phyloP scores from a whole-genome alignment of 2,888 invertebrate genomes.

The Biston stratarius region DNA sequence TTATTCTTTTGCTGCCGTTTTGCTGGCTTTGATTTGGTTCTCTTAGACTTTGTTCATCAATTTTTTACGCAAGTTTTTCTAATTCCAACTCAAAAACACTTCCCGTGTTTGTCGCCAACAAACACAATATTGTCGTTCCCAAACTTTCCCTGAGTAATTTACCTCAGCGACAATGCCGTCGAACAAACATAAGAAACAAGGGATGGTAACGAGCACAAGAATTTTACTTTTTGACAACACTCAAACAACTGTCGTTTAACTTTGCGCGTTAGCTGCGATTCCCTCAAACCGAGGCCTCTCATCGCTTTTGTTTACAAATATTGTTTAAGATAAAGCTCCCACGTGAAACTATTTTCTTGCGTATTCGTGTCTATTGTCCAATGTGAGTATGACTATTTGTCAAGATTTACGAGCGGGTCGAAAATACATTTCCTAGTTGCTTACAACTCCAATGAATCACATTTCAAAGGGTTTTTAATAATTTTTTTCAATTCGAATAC shows the following conservation, averaged over 20 bases:
- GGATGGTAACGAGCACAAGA: conserved; percentile 49
- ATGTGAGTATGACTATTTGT: conserved; percentile 52
- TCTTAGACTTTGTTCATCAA: background rate
- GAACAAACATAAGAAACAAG: conserved; percentile 54
- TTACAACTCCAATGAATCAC: conserved; percentile 21
- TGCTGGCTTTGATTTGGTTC: background rate
- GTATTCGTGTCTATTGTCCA: conserved; percentile 43
- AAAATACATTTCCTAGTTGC: conserved; percentile 43
- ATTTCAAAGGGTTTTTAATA: too few species aligned
- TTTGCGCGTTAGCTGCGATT: conserved; percentile 63
- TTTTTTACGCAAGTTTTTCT: conserved; percentile 17
- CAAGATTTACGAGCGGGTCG: conserved; percentile 53
- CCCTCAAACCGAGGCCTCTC: conserved; percentile 47
- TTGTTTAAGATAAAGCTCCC: conserved; percentile 41
- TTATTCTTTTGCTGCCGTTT: too few species aligned
- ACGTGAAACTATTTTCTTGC: conserved; percentile 49
- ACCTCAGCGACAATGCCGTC: conserved; percentile 40
- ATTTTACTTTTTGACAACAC: conserved; percentile 68
- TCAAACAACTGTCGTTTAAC: conserved; percentile 72
- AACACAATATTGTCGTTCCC: conserved; percentile 16
- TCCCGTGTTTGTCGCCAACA: conserved; percentile 7
- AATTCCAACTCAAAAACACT: conserved; percentile 19
- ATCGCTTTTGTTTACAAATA: conserved; percentile 48
- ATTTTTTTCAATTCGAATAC: too few species aligned
- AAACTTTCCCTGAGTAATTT: conserved; percentile 42